These are phyloP conservation scores for Labeo catla DNA, from an alignment of 2,113 vertebrate species.

Conservation along the genomic window DNA sequence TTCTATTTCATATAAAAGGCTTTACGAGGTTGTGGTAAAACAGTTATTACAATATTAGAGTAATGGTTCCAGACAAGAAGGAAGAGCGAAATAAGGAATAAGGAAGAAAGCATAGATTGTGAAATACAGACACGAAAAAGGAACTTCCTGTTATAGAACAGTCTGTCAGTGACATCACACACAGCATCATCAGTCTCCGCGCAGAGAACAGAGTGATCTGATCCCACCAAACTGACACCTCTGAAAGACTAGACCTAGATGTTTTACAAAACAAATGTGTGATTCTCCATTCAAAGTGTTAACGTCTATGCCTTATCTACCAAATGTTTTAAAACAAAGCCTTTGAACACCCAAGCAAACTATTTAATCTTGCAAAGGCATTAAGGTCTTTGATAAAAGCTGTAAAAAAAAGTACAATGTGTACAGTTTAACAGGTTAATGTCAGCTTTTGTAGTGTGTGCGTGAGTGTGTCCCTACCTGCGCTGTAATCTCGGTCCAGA, in stretches of 20 bases:
- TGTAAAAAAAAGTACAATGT: background rate
- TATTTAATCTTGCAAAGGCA: background rate
- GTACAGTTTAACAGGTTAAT: background rate
- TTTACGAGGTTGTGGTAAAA: background rate
- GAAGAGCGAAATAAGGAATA: background rate
- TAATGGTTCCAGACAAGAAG: background rate
- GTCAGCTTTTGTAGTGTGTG: background rate
- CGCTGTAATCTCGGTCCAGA: constrained; percentile 75
- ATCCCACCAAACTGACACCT: background rate
- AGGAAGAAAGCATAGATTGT: background rate
- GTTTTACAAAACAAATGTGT: background rate
- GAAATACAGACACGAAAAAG: background rate
- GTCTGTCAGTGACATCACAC: background rate
- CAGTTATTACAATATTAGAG: background rate
- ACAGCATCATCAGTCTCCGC: constrained; percentile 13
- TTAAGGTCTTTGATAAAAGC: background rate
- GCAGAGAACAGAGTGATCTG: constrained; percentile 22
- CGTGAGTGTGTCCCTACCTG: constrained; percentile 73
- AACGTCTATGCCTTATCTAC: background rate
- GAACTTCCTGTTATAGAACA: background rate
- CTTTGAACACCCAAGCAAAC: background rate
- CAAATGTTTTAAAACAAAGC: background rate
- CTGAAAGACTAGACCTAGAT: background rate
- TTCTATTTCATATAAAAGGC: background rate
- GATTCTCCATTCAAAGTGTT: background rate